Percentiles rank a stretch among this genome's conserved stretches.
These are phyloP conservation scores for Anaspis maculata DNA, from an alignment of 2,888 invertebrate species.

Conservation along the genomic window DNA sequence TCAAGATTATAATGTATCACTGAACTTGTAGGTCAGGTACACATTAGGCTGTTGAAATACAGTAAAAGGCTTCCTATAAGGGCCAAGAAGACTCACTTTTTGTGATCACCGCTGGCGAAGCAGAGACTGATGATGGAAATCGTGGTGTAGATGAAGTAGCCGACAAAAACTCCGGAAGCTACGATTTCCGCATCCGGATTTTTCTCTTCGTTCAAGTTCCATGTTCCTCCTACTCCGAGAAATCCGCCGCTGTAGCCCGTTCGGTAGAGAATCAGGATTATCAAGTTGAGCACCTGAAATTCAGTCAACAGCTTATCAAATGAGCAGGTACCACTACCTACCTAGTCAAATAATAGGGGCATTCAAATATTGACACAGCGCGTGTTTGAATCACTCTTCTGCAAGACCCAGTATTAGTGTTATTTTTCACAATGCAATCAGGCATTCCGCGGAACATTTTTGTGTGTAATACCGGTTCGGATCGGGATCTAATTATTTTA, in stretches of 20 bases:
- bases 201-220: slow-evolving; percentile 85
- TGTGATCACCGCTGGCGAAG: slow-evolving; percentile 71
- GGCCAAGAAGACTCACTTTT: no score
- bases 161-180: slow-evolving; percentile 79
- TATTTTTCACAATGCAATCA: no score
- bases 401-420: no score
- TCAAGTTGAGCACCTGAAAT: slow-evolving; percentile 68
- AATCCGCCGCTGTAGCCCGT: slow-evolving; percentile 77
- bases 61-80: no score
- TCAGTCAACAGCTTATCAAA: slow-evolving; percentile 1
- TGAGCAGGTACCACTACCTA: not conserved
- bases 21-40: no score
- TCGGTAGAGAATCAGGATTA: slow-evolving; percentile 72
- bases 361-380: no score
- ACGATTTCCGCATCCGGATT: slow-evolving; percentile 82
- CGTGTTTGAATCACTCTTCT: no score
- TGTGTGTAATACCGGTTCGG: no score
- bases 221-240: slow-evolving; percentile 80
- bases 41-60: no score
- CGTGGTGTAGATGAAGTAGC: slow-evolving; percentile 75
- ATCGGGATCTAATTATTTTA: no score
- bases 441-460: no score
- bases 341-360: not conserved
- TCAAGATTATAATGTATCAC: no score
- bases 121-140: slow-evolving; percentile 67